phyloP scores from a whole-genome alignment of 1,140 invertebrate species.

The Rhopalosiphum padi region DNA sequence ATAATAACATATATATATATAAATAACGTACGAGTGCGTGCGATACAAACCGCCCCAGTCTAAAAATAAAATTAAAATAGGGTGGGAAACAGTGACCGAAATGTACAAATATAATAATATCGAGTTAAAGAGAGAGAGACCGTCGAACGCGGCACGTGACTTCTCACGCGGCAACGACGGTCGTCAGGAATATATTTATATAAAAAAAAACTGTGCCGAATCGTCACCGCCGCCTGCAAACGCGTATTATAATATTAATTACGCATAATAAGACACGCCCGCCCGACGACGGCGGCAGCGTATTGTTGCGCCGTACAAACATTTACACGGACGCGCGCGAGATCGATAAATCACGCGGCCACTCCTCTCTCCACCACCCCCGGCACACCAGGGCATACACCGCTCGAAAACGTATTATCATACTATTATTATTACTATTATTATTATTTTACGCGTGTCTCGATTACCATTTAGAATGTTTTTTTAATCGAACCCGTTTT shows the following conservation, averaged over 20 bases:
- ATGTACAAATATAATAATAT: neutral
- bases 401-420: slow-evolving; percentile 37
- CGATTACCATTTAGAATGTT: slow-evolving; percentile 56
- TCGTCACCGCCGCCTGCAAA: neutral
- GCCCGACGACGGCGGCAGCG: neutral
- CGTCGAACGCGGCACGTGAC: slow-evolving; percentile 43
- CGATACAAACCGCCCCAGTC: neutral
- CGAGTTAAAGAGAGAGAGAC: neutral
- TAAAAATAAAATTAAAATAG: neutral
- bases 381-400: neutral
- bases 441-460: slow-evolving; percentile 38
- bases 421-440: slow-evolving; percentile 36
- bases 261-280: slow-evolving; percentile 54
- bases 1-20: neutral
- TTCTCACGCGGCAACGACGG: slow-evolving; percentile 29
- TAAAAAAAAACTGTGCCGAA: slow-evolving; percentile 29
- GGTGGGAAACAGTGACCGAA: neutral
- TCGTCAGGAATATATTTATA: neutral
- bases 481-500: slow-evolving; percentile 27
- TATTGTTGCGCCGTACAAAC: slow-evolving; percentile 37
- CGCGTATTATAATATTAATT: slow-evolving; percentile 42
- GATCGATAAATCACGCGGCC: slow-evolving; percentile 54
- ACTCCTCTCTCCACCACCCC: slow-evolving; percentile 8
- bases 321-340: slow-evolving; percentile 48
- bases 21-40: neutral